Base-by-base conservation (phyloP, 2,797 vertebrate species). In the Sebastes diploproa region DNA sequence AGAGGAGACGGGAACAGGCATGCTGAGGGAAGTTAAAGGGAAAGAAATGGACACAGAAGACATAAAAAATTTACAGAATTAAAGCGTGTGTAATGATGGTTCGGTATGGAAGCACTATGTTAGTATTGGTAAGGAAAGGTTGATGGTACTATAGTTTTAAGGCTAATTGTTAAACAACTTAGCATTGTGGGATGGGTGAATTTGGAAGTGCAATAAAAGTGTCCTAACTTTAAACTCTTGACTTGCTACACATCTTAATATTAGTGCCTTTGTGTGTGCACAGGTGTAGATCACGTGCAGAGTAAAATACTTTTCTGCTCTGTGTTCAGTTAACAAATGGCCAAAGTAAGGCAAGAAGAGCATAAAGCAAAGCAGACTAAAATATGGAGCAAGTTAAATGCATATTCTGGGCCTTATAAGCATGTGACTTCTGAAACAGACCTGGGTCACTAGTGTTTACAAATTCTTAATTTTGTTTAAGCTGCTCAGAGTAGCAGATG, bases 21-120 rank as follows among this genome's bases (percentile, higher is more conserved):
- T 72, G 55, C 59, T 23, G 55, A 72, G 34, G 64, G 50, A 52
- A 0, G 30, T n/a, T 20, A 16, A 68, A 77, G 42, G 63, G 50
- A 75, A 77, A 30, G n/a, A 55, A 65, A 80, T 77, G 61, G 58
- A 80, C 73, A 84, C 50, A 72, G 77, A 82, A n/a, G 42, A 86
- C 34, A 66, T 14, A 38, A 32, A 72, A 82, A 77, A 50, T 34
- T 6, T 42, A 65, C 22, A 78, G 73, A 88, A 82, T 80, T n/a
- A 83, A 87, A 89, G 55, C 30, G 20, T n/a, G 29, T 79, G 79
- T 61, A 23, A 58, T 73, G 63, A 81, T 82, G 74, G 60, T 75
- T 78, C 55, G 58, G 36, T 75, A 75, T 81, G 81, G 66, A 79
- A 80, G 83, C 79, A 58, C 70, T 81, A 72, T 76, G 82, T 92